phyloP scores from a whole-genome alignment of 2,888 invertebrate genomes.

The Neuroscelio doddi region DNA sequence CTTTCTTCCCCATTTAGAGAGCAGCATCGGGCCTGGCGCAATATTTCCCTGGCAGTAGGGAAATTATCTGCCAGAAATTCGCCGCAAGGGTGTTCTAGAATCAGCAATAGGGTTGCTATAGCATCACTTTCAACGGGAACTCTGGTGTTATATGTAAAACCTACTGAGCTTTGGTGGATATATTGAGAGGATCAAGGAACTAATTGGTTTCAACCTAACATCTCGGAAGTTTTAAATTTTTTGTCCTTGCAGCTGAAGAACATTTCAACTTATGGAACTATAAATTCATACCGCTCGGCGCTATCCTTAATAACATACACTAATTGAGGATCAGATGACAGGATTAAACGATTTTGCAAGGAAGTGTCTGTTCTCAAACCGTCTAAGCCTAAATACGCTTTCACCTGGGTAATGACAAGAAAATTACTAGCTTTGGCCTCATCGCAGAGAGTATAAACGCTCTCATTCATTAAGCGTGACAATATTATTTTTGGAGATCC shows the following conservation, averaged over 20 bases:
- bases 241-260: conserved; percentile 7
- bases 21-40: conserved; percentile 46
- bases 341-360: conserved; percentile 27
- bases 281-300: conserved; percentile 27
- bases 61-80: conserved; percentile 49
- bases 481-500: conserved; percentile 22
- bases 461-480: conserved; percentile 6
- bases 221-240: conserved; percentile 6
- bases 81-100: conserved; percentile 33
- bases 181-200: conserved; percentile 16
- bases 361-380: conserved; percentile 25
- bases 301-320: conserved; percentile 18
- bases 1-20: conserved; percentile 50
- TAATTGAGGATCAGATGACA: conserved; percentile 11
- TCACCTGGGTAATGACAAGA: conserved; percentile 44
- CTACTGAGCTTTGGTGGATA: conserved; percentile 26
- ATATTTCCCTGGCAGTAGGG: conserved; percentile 57
- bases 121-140: conserved; percentile 28
- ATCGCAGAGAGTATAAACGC: conserved; percentile 20
- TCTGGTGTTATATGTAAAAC: conserved; percentile 47
- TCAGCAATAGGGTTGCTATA: conserved; percentile 9
- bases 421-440: conserved; percentile 11
- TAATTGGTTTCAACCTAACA: conserved; percentile 18
- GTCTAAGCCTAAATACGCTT: conserved; percentile 48
- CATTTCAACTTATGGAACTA: conserved; percentile 14